Conservation (phyloP, 2,888 invertebrate genomes). For the Drosophila buzzatii region DNA sequence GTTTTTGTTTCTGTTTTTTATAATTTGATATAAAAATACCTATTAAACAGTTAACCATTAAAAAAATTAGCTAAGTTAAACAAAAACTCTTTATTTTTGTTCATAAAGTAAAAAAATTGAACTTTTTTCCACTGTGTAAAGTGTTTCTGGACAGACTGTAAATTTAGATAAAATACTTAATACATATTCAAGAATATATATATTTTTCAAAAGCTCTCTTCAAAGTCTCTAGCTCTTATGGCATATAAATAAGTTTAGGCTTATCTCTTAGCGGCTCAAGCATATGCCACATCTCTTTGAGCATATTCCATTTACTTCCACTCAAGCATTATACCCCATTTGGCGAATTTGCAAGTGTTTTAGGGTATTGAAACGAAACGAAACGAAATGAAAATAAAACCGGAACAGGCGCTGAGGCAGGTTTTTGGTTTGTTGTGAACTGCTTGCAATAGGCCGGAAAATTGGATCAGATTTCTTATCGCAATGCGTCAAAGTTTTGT, state of each 20-base stretch:
- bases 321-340: background rate
- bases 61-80: too few relatives aligned
- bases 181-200: too few relatives aligned
- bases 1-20: too few relatives aligned
- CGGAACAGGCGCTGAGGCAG: slow-evolving; percentile 42
- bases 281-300: background rate
- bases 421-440: background rate
- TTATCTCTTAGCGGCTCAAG: background rate
- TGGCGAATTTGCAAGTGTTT: background rate
- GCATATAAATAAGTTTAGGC: background rate
- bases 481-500: slow-evolving; percentile 46
- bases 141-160: too few relatives aligned
- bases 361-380: slow-evolving; percentile 2
- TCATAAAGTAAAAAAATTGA: too few relatives aligned
- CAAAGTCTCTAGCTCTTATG: background rate
- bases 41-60: too few relatives aligned
- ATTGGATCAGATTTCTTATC: slow-evolving; percentile 73
- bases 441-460: slow-evolving; percentile 45
- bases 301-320: background rate
- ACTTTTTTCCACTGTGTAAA: too few relatives aligned
- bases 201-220: too few relatives aligned
- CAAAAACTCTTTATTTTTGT: too few relatives aligned
- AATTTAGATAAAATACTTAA: too few relatives aligned
- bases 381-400: slow-evolving; percentile 26
- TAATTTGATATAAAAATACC: too few relatives aligned